Percentiles rank a stretch among this genome's conserved stretches.
phyloP scores from a whole-genome alignment of 2,113 vertebrate genomes.

The Nettapus auritus region DNA sequence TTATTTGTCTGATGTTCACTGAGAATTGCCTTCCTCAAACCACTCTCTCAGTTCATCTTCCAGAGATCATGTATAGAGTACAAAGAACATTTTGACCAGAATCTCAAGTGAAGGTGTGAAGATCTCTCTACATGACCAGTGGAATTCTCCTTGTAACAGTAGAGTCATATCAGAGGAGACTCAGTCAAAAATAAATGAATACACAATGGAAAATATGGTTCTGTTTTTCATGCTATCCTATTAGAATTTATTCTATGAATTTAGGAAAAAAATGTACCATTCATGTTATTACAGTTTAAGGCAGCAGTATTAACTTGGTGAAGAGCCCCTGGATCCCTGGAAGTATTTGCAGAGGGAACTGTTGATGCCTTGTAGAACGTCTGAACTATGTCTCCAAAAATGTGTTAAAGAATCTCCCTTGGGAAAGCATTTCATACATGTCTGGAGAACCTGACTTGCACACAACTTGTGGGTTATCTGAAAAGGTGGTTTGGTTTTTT shows the following conservation, averaged over 20 bases:
- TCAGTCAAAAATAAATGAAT: neutral
- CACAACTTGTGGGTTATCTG: neutral
- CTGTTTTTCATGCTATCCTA: neutral
- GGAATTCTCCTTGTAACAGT: neutral
- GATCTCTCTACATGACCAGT: neutral
- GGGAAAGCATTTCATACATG: neutral
- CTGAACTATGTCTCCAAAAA: neutral
- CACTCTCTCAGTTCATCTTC: neutral
- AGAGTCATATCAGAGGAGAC: neutral
- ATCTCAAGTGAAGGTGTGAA: neutral
- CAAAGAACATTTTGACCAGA: neutral
- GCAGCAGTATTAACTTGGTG: neutral
- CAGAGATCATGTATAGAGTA: neutral
- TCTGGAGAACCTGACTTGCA: neutral
- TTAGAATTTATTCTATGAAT: neutral
- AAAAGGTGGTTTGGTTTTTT: neutral
- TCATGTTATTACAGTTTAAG: neutral
- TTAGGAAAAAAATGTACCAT: neutral
- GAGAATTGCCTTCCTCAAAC: neutral
- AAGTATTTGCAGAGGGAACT: neutral
- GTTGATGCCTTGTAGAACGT: neutral
- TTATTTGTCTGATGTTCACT: neutral
- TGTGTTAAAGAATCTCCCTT: neutral
- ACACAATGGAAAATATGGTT: neutral
- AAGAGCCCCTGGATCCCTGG: neutral